Base-by-base conservation (phyloP, 2,113 vertebrate species). In the Merops nubicus region DNA sequence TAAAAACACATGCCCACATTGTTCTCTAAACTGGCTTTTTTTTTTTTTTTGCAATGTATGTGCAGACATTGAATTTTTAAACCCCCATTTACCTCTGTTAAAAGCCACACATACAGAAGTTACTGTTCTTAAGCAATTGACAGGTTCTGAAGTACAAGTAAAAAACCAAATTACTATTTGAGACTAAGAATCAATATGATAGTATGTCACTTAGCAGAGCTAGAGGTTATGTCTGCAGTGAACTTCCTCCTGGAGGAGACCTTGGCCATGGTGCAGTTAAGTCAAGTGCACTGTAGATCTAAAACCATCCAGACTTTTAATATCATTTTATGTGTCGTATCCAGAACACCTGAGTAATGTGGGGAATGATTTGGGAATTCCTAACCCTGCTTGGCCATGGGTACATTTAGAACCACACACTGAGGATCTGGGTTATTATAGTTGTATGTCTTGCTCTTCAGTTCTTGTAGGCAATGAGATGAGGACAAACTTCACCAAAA, bases 1-100 rank as follows among this genome's bases (percentile, higher is more conserved):
- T 97, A 97, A 96, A 98, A 98, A 98, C 97, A 98, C 97, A 97
- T 97, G 93, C 97, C 92, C 85, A 87, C 95, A 97, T 97, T 97
- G 96, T 98, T 97, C 97, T 97, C 88, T 75, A 63, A 95, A 91
- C 93, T 88, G 64, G 73, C 50, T 80, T 84, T 54, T 74, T 74
- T 70, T 69, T 64, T 78, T 75, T 73, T 53, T 78, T 53, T 74
- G 78, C 69, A 75, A 87, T 91, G 67, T 97, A 95, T 93, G 88
- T 95, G 81, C 70, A 93, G 97, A 89, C 83, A 63, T 54, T 59
- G 86, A 83, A 70, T 91, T 96, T 96, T 95, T 80, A 76, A 96
- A 87, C 83, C 85, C 68, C 26, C 28, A 0, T 88, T 93, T 94
- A 85, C 82, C 59, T 96, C 82, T 43, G 43, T 67, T 64, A 59